These are phyloP conservation scores for Planococcus citri DNA, from an alignment of 1,140 invertebrate species.

Conservation along the genomic window DNA sequence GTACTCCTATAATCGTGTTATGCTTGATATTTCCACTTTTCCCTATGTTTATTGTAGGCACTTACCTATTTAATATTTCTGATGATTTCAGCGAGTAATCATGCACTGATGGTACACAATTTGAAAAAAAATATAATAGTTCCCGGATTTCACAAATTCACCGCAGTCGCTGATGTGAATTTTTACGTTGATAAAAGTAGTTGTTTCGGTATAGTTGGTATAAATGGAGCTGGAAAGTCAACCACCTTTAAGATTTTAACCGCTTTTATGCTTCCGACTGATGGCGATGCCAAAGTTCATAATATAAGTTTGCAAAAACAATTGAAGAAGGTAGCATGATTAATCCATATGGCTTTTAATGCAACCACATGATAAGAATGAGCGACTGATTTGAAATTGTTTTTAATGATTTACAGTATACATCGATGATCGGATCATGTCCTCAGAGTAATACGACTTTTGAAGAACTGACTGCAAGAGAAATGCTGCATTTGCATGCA, in stretches of 20 bases:
- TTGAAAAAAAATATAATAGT: conserved; percentile 12
- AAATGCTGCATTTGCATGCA: conserved; percentile 61
- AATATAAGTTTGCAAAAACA: neutral
- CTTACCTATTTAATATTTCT: too few relatives aligned
- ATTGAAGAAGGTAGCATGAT: conserved; percentile 26
- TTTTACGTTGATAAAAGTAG: conserved; percentile 53
- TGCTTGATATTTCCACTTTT: too few relatives aligned
- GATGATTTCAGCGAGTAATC: neutral
- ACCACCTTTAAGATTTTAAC: conserved; percentile 57
- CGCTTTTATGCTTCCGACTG: conserved; percentile 26
- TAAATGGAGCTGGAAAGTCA: conserved; percentile 82
- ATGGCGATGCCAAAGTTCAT: conserved; percentile 27
- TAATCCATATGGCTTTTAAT: neutral
- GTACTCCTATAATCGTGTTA: too few relatives aligned
- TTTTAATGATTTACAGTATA: conserved; percentile 35
- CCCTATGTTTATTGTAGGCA: too few relatives aligned
- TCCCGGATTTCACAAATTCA: conserved; percentile 27
- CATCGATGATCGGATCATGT: conserved; percentile 31
- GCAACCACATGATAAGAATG: neutral
- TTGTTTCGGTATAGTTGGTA: conserved; percentile 71
- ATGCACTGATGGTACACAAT: neutral
- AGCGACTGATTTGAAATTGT: neutral
- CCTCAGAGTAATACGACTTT: conserved; percentile 43
- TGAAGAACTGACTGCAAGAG: conserved; percentile 59
- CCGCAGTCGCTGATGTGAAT: conserved; percentile 58